Percentiles rank a stretch among this genome's conserved stretches.
phyloP scores from a whole-genome alignment of 2,797 vertebrate genomes.

The Tragelaphus eurycerus region DNA sequence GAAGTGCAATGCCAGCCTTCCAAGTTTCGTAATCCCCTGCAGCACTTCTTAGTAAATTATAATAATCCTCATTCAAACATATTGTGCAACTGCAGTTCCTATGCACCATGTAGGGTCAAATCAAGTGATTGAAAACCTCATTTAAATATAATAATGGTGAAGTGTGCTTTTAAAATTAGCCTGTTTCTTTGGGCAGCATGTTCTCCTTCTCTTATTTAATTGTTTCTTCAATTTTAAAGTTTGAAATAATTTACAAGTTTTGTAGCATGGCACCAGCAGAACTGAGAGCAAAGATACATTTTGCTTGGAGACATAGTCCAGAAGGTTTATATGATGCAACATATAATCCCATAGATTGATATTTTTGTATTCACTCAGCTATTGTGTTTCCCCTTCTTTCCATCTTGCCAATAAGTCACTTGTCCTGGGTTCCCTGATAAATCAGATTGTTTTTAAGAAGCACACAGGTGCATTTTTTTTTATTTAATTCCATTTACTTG shows the following conservation, averaged over 20 bases:
- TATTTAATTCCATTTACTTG: constrained; percentile 30
- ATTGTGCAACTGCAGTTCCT: constrained; percentile 3
- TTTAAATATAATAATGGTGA: constrained; percentile 64
- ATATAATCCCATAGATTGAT: constrained; percentile 4
- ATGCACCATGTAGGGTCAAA: constrained; percentile 55
- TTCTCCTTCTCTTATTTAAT: constrained; percentile 14
- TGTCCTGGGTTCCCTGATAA: background rate
- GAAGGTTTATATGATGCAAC: constrained; percentile 45
- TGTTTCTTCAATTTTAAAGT: constrained; percentile 55
- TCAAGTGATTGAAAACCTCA: constrained; percentile 56
- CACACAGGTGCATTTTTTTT: background rate
- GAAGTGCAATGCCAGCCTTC: constrained; percentile 71
- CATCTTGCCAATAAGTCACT: constrained; percentile 49
- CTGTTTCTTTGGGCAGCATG: background rate
- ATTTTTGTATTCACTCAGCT: constrained; percentile 39
- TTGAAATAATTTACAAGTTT: constrained; percentile 53
- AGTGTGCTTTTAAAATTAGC: constrained; percentile 39
- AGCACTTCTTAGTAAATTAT: constrained; percentile 79
- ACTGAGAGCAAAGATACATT: constrained; percentile 55
- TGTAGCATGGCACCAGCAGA: background rate
- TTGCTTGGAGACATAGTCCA: constrained; percentile 36
- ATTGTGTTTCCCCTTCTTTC: constrained; percentile 50
- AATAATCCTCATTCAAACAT: constrained; percentile 70
- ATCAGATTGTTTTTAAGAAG: constrained; percentile 24
- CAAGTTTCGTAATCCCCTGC: constrained; percentile 77